Evolutionary conservation across 1,140 invertebrate species (phyloP).

Genomic region (Amphibalanus amphitrite): DNA sequence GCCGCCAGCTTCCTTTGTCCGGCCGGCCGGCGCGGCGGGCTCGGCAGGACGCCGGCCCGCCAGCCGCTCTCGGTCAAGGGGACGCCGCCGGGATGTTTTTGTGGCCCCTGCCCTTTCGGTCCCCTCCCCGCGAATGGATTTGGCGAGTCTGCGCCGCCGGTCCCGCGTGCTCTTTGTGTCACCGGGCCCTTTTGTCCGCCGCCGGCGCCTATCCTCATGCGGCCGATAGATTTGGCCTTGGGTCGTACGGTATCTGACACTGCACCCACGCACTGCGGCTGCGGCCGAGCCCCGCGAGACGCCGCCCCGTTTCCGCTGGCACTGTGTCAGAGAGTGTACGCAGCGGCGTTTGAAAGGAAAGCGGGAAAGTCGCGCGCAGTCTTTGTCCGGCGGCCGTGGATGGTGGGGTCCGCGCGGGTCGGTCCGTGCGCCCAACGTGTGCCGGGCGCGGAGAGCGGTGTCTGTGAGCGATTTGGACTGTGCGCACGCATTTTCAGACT

Average conservation of each 20-base stretch:
- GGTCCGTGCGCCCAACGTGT: no score
- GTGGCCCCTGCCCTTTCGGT: not conserved
- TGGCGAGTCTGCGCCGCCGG: no score
- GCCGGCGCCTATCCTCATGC: not conserved
- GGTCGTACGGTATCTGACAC: not conserved
- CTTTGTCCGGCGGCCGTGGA: not conserved
- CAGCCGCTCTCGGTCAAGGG: not conserved
- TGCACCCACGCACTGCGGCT: not conserved
- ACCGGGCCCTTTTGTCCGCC: not conserved
- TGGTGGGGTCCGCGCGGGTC: no score
- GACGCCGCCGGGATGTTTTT: not conserved
- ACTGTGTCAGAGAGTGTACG: not conserved
- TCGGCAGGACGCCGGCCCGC: no score
- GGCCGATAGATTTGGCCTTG: not conserved
- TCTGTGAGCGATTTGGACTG: no score
- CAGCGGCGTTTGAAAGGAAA: slow-evolving; percentile 1
- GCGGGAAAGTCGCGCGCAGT: not conserved
- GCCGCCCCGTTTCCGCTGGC: not conserved
- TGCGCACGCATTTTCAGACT: no score
- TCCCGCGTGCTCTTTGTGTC: not conserved
- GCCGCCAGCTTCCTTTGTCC: not conserved
- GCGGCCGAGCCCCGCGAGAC: no score
- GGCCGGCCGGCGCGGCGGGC: no score
- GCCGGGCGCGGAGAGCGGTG: no score
- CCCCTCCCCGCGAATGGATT: not conserved